These are phyloP conservation scores for Pharmacophagus antenor DNA, from an alignment of 2,888 invertebrate genomes.

Conservation along the genomic window DNA sequence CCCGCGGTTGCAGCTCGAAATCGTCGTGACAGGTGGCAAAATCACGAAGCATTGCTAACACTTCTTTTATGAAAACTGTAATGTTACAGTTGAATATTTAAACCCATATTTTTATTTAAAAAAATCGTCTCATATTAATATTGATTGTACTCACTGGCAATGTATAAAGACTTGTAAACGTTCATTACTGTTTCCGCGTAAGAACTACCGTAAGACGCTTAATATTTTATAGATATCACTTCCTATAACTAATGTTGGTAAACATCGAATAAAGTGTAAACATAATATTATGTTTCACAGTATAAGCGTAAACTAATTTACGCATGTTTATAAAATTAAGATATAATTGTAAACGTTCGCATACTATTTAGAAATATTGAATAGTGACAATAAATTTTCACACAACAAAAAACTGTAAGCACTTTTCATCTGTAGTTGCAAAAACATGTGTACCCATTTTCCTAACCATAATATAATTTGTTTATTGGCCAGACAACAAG, in stretches of 20 bases:
- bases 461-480: no score
- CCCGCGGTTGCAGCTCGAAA: conserved; percentile 55
- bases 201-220: neutral
- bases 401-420: no score
- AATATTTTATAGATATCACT: neutral
- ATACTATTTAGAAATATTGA: neutral
- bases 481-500: no score
- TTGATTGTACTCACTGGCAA: conserved; percentile 4
- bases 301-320: neutral
- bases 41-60: conserved; percentile 40
- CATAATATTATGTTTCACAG: neutral
- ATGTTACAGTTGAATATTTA: neutral
- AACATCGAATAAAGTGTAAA: neutral
- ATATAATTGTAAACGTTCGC: no score
- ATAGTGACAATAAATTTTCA: neutral
- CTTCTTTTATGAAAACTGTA: conserved; percentile 8
- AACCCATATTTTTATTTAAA: neutral
- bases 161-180: neutral
- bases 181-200: neutral
- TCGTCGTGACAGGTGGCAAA: conserved; percentile 62
- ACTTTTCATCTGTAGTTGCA: no score
- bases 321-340: neutral
- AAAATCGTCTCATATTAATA: neutral
- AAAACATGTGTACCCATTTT: no score
- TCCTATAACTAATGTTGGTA: conserved; percentile 1